Base-by-base conservation (phyloP, 2,888 invertebrate genomes). In the Elegia similella region DNA sequence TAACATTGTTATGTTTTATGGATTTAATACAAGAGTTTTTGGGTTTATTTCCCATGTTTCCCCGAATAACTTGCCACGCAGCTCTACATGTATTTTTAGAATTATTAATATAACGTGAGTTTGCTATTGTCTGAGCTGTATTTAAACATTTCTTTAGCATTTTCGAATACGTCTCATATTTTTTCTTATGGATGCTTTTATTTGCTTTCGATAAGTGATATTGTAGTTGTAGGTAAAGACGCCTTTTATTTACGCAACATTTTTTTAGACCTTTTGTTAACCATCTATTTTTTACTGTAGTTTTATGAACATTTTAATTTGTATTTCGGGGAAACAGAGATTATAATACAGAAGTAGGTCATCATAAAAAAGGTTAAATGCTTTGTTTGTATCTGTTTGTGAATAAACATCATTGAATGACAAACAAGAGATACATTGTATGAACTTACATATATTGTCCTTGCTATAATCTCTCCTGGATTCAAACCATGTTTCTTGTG, bases 401-500 rank as follows among this genome's bases (percentile, higher is more conserved):
- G 13, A 13, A n/a, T 43, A 13, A 12, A 43, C 43, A 16, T 13
- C 16, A 13, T 13, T 13, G 12, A 43, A 43, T 16, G 43, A 43
- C 16, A 43, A 13, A 15, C 15, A 5, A 12, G 43, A 12, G 10
- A 43, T 43, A 16, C 43, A 13, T 43, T 43, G 3, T 2, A 16
- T 7, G n/a, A 43, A 43, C n/a, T 43, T 43, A 7, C 7, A 3
- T 43, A 43, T 43, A n/a, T 43, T 43, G 43, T 43, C 43, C 7
- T 43, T 13, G n/a, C 16, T 43, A 13, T 43, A 43, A 16, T 43
- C 43, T 13, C 43, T 43, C 15, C 43, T 43, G 15, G 43, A 7
- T 43, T 43, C 43, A 13, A 13, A 46, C 46, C 16, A 46, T 62
- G 66, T 23, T 23, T 23, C 2, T 3, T 2, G 23, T 23, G 23